Evolutionary conservation across 2,113 vertebrate genomes (phyloP).

Genomic region (Vulpes lagopus): DNA sequence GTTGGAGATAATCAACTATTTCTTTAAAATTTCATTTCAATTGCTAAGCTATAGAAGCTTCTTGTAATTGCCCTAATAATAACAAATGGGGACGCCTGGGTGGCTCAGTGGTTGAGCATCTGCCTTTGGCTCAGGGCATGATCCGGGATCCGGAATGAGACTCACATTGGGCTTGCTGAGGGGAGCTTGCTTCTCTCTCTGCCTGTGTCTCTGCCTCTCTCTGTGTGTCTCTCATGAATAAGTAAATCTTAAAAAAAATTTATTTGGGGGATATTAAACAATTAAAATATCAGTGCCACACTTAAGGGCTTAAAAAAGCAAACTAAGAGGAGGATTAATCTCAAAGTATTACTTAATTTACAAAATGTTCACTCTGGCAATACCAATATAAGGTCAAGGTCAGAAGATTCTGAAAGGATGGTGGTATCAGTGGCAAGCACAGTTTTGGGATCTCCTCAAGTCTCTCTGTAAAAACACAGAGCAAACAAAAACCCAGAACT

Average conservation of each 20-base stretch:
- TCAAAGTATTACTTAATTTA: constrained; percentile 12
- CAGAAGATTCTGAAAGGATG: background rate
- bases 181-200: too few relatives aligned
- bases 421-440: background rate
- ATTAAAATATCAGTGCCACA: constrained; percentile 12
- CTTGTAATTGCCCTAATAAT: background rate
- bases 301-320: background rate
- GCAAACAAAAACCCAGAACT: background rate
- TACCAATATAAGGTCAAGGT: background rate
- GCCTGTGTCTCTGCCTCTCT: too few relatives aligned
- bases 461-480: background rate
- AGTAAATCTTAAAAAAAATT: too few relatives aligned
- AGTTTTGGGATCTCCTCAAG: background rate
- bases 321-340: background rate
- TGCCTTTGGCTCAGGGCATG: too few relatives aligned
- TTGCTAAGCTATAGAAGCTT: background rate
- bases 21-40: constrained; percentile 35
- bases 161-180: too few relatives aligned
- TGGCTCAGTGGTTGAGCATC: too few relatives aligned
- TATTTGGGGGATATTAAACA: background rate
- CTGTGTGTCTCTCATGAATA: too few relatives aligned
- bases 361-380: background rate
- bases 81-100: background rate
- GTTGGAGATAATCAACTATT: background rate
- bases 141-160: too few relatives aligned